Conservation (phyloP, 2,113 vertebrate genomes). For the Rhinolophus sinicus region DNA sequence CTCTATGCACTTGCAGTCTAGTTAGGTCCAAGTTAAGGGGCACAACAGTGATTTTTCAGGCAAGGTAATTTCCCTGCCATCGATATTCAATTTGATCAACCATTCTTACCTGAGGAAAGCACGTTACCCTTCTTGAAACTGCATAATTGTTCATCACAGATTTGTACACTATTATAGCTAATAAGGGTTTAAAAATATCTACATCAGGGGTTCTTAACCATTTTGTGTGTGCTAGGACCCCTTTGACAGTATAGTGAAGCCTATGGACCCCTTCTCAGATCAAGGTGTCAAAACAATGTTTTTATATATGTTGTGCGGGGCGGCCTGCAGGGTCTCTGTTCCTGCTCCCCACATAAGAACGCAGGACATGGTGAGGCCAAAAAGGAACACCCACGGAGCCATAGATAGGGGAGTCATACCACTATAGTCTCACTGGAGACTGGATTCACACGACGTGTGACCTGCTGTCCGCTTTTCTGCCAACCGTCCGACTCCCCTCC, state of each 20-base stretch:
- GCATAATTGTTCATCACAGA: not conserved
- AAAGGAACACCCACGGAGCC: no score
- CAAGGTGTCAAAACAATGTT: not conserved
- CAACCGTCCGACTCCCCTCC: no score
- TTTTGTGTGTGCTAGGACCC: not conserved
- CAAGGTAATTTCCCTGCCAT: slow-evolving; percentile 13
- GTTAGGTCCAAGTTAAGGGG: slow-evolving; percentile 23
- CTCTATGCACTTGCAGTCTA: not conserved
- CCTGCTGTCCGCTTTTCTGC: no score
- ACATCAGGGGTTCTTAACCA: not conserved
- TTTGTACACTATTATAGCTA: slow-evolving; percentile 22
- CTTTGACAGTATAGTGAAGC: not conserved
- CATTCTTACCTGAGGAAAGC: not conserved
- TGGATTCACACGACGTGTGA: no score
- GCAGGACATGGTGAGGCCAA: no score
- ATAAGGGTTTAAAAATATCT: slow-evolving; percentile 30
- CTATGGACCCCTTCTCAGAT: not conserved
- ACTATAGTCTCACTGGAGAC: no score
- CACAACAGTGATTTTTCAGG: not conserved
- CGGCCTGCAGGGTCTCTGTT: no score
- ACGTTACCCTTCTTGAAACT: not conserved
- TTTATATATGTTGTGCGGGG: not conserved
- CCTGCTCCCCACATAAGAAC: no score
- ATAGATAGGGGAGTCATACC: no score
- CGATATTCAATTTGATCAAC: not conserved